A percentile compares a stretch with the other conserved stretches of the same genome.
phyloP scores from a whole-genome alignment of 2,888 invertebrate genomes.

The Eumacrocentrus americanus region DNA sequence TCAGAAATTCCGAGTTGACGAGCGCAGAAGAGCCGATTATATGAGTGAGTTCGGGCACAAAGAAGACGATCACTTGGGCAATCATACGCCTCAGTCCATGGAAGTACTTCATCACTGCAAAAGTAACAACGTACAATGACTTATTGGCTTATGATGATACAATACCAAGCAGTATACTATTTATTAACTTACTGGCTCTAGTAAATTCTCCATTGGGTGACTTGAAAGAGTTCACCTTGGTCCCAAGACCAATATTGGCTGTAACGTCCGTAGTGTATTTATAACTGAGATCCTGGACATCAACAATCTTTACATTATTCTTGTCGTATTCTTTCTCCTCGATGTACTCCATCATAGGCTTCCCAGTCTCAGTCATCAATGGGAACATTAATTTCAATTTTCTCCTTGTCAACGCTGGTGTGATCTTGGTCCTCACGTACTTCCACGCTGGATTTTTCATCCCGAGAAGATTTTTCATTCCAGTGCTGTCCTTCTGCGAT shows the following conservation, averaged over 20 bases:
- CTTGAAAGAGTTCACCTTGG: conserved; percentile 46
- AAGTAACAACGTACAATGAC: too few relatives aligned
- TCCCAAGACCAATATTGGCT: conserved; percentile 48
- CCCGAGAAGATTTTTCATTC: conserved; percentile 59
- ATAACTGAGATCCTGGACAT: conserved; percentile 51
- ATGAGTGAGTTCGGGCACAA: conserved; percentile 54
- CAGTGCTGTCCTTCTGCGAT: conserved; percentile 58
- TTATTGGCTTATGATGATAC: too few relatives aligned
- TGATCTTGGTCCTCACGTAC: conserved; percentile 62
- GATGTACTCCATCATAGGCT: conserved; percentile 50
- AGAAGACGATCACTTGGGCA: conserved; percentile 51
- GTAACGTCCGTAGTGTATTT: conserved; percentile 54
- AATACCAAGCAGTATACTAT: too few relatives aligned
- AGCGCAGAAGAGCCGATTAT: conserved; percentile 48
- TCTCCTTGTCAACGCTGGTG: conserved; percentile 65
- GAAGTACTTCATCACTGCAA: conserved; percentile 49
- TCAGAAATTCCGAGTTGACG: conserved; percentile 49
- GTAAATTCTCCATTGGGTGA: conserved; percentile 48
- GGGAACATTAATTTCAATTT: conserved; percentile 65
- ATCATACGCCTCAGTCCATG: conserved; percentile 55
- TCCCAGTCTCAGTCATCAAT: conserved; percentile 59
- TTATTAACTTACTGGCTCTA: conserved; percentile 42
- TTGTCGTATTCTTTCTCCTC: conserved; percentile 28
- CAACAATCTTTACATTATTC: conserved; percentile 38
- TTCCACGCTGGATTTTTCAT: conserved; percentile 65